These are phyloP conservation scores for Sanderia malayensis DNA, from an alignment of 30 jellyfish, hydroid and myxozoan genomes.

Conservation along the genomic window DNA sequence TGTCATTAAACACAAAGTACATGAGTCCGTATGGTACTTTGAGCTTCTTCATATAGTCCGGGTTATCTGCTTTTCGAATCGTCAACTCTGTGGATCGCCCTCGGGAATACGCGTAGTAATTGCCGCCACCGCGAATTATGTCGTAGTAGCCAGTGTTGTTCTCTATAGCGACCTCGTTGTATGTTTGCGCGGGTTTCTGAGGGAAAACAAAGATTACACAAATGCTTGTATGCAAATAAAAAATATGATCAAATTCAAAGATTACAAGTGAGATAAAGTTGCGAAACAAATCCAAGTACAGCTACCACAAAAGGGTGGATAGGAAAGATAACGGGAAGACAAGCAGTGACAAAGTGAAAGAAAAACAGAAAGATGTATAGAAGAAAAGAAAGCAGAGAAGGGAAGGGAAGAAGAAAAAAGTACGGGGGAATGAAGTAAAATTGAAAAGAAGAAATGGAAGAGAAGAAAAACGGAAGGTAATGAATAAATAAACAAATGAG, in stretches of 20 bases:
- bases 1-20: constrained; percentile 29
- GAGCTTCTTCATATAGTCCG: constrained; percentile 40
- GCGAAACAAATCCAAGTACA: too few relatives aligned
- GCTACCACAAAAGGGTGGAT: too few relatives aligned
- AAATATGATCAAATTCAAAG: too few relatives aligned
- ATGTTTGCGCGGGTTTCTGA: constrained; percentile 42
- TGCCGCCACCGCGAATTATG: constrained; percentile 57
- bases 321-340: neutral
- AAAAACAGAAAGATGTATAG: neutral
- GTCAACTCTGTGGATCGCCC: constrained; percentile 25
- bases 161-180: constrained; percentile 24
- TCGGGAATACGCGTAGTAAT: constrained; percentile 60
- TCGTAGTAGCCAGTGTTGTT: constrained; percentile 50
- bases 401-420: too few relatives aligned
- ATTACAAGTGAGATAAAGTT: too few relatives aligned
- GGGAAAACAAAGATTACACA: neutral
- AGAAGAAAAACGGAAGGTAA: neutral
- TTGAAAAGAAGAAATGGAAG: neutral
- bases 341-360: neutral
- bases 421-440: neutral
- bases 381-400: too few relatives aligned
- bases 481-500: too few relatives aligned
- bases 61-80: constrained; percentile 46
- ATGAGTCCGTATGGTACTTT: constrained; percentile 26
- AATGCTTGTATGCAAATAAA: too few relatives aligned